A percentile compares a stretch with the other conserved stretches of the same genome.
These are phyloP conservation scores for Paracentrotus lividus DNA, from an alignment of 53 echinoderm and acorn worm species.

Conservation along the genomic window DNA sequence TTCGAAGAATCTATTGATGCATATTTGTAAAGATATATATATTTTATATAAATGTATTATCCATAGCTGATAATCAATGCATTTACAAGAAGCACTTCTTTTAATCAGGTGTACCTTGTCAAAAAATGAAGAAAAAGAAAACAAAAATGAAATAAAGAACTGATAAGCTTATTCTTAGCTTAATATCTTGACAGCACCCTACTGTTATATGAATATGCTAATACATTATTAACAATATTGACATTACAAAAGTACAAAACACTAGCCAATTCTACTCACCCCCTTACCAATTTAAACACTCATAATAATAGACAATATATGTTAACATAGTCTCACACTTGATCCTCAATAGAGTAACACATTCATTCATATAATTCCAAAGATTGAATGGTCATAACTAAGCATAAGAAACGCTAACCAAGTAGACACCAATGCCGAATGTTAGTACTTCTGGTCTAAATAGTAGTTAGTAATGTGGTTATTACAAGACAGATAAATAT, in stretches of 20 bases:
- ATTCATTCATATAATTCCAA: neutral
- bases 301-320: neutral
- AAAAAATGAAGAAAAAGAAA: neutral
- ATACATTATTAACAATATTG: neutral
- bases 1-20: neutral
- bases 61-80: conserved; percentile 15
- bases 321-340: neutral
- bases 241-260: conserved; percentile 25
- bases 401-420: neutral
- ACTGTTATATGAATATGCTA: neutral
- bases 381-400: neutral
- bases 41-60: conserved; percentile 40
- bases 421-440: neutral
- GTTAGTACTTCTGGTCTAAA: conserved; percentile 12
- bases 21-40: conserved; percentile 28
- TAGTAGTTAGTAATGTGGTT: neutral
- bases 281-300: neutral
- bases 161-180: neutral
- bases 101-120: neutral
- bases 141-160: neutral
- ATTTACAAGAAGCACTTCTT: conserved; percentile 42
- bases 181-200: neutral
- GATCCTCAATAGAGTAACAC: neutral
- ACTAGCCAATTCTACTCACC: neutral
- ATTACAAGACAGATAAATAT: neutral